These are phyloP conservation scores for Synergus japonicus DNA, from an alignment of 2,888 invertebrate species.

Conservation along the genomic window DNA sequence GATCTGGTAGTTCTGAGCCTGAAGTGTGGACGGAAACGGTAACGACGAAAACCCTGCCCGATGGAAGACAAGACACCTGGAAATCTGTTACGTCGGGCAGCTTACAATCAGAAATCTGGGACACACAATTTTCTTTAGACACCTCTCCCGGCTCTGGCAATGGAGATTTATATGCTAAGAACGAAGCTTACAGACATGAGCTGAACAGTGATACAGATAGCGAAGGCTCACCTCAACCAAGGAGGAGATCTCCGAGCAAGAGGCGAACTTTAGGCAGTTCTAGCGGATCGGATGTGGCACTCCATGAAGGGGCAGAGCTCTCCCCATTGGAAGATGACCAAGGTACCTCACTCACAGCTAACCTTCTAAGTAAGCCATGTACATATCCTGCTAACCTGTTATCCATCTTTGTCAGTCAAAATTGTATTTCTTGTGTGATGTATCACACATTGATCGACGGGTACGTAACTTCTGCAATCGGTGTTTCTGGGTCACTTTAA, in stretches of 20 bases:
- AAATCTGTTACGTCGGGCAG: constrained; percentile 56
- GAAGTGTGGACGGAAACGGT: constrained; percentile 53
- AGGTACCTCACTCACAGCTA: constrained; percentile 79
- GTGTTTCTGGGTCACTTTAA: neutral
- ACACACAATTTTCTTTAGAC: constrained; percentile 70
- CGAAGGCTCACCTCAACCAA: constrained; percentile 71
- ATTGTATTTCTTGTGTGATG: neutral
- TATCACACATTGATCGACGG: neutral
- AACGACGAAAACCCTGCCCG: constrained; percentile 55
- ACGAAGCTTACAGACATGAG: constrained; percentile 69
- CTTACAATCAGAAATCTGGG: constrained; percentile 69
- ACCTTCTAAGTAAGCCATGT: constrained; percentile 77
- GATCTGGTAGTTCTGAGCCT: constrained; percentile 28
- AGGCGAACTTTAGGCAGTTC: constrained; percentile 81
- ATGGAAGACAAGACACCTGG: constrained; percentile 65
- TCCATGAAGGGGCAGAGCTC: constrained; percentile 83
- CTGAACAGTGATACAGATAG: constrained; percentile 75
- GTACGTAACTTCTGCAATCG: constrained; percentile 1
- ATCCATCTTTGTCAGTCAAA: constrained; percentile 1
- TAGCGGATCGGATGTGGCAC: constrained; percentile 82
- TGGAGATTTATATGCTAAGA: constrained; percentile 69
- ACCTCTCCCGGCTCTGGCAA: constrained; percentile 74
- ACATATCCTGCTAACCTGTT: constrained; percentile 71
- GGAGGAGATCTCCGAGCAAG: constrained; percentile 72
- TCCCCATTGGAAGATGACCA: constrained; percentile 81